These are phyloP conservation scores for Batillaria attramentaria DNA, from an alignment of 1,140 invertebrate species.

Conservation along the genomic window DNA sequence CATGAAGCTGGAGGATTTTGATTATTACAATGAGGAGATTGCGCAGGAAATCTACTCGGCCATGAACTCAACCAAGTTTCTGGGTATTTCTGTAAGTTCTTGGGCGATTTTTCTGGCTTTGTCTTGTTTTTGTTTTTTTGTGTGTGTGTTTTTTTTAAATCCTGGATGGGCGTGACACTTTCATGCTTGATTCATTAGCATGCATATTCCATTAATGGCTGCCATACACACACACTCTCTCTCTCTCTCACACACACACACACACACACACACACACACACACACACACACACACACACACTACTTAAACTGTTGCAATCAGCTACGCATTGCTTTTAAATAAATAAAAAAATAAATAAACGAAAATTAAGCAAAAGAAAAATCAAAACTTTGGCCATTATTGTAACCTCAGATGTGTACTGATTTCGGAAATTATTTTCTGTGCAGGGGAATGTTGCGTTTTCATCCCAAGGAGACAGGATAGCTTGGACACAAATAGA, in stretches of 20 bases:
- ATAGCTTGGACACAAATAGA: constrained; percentile 99
- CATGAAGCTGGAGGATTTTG: constrained; percentile 93
- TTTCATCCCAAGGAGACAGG: constrained; percentile 96
- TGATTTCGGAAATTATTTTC: too few relatives aligned
- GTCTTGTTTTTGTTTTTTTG: constrained; percentile 1
- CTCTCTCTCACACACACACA: neutral
- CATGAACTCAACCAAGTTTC: constrained; percentile 97
- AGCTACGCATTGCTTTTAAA: too few relatives aligned
- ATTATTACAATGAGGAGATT: constrained; percentile 96
- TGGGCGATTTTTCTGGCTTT: neutral
- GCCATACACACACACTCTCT: neutral
- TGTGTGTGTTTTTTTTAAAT: neutral
- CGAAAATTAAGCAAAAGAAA: too few relatives aligned
- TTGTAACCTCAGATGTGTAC: too few relatives aligned
- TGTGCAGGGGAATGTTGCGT: constrained; percentile 91
- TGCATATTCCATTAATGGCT: neutral
- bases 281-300: too few relatives aligned
- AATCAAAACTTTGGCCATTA: too few relatives aligned
- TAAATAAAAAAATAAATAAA: too few relatives aligned
- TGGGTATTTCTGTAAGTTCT: constrained; percentile 92
- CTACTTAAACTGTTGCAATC: too few relatives aligned
- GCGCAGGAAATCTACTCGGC: constrained; percentile 96
- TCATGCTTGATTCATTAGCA: too few relatives aligned
- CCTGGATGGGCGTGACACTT: neutral
- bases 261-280: too few relatives aligned